phyloP scores from a whole-genome alignment of 2,113 vertebrate species.

The Eretmodus cyanostictus region DNA sequence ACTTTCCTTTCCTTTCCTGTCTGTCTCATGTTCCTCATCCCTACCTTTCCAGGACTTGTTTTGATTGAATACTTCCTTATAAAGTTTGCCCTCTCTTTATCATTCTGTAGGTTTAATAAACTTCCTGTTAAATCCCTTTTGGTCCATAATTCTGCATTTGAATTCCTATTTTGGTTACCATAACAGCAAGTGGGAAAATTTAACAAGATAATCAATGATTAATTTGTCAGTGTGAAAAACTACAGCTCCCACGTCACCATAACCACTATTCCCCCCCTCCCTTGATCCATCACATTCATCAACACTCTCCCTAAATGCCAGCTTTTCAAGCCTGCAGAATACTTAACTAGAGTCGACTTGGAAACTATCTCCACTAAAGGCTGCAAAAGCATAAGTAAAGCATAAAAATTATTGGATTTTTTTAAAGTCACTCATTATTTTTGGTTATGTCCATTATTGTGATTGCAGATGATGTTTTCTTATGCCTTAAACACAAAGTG shows the following conservation, averaged over 20 bases:
- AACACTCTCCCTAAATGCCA: neutral
- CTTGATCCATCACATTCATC: neutral
- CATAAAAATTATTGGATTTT: neutral
- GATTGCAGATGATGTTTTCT: neutral
- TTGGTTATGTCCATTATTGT: neutral
- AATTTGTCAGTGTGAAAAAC: neutral
- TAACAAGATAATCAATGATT: neutral
- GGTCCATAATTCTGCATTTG: neutral
- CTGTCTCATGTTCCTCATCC: neutral
- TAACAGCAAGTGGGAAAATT: neutral
- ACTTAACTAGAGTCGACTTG: neutral
- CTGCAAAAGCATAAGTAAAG: neutral
- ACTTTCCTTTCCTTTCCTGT: neutral
- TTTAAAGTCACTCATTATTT: neutral
- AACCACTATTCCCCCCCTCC: accelerated
- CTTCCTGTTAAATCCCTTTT: neutral
- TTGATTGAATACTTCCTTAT: neutral
- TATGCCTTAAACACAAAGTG: neutral
- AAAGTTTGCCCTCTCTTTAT: neutral
- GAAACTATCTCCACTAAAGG: neutral
- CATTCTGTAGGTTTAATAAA: neutral
- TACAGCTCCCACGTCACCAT: neutral
- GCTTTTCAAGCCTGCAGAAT: neutral
- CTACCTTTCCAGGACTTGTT: neutral
- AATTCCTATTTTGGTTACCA: neutral